Percentiles rank a stretch among this genome's conserved stretches.
Conservation (phyloP, 2,888 invertebrate genomes). For the Drosophila suboccidentalis region DNA sequence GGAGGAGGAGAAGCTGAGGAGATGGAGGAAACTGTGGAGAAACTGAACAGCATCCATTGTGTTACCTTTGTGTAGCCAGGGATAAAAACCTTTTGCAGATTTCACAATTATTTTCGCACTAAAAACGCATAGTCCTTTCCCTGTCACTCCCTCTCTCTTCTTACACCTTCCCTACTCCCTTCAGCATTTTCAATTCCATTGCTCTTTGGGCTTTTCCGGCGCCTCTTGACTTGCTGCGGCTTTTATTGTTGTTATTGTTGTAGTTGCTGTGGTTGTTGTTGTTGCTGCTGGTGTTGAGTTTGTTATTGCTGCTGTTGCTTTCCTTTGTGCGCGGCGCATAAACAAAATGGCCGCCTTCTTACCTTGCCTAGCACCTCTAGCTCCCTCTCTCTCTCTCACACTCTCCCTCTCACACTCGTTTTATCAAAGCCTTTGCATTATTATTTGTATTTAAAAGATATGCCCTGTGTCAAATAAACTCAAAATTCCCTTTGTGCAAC, state of each 20-base stretch:
- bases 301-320: conserved; percentile 58
- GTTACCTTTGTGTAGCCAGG: conserved; percentile 64
- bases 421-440: conserved; percentile 62
- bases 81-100: conserved; percentile 58
- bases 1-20: not conserved
- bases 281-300: conserved; percentile 40
- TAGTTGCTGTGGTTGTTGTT: conserved; percentile 21
- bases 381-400: conserved; percentile 1
- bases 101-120: conserved; percentile 80
- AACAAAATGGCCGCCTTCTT: conserved; percentile 75
- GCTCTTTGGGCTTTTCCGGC: conserved; percentile 41
- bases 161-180: conserved; percentile 1
- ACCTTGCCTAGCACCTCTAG: conserved; percentile 35
- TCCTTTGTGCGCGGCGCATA: conserved; percentile 65
- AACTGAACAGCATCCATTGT: conserved; percentile 36
- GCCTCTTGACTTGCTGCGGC: conserved; percentile 68
- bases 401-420: not conserved
- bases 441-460: conserved; percentile 78
- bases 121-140: conserved; percentile 49
- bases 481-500: conserved; percentile 67
- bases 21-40: not conserved
- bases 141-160: not conserved
- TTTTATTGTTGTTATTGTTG: conserved; percentile 45
- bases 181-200: conserved; percentile 9
- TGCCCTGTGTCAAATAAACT: conserved; percentile 59